Evolutionary conservation across 2,888 invertebrate genomes (phyloP), one percentile per base, ranked within the genome.

Genomic region (Ophion ventricosus): DNA sequence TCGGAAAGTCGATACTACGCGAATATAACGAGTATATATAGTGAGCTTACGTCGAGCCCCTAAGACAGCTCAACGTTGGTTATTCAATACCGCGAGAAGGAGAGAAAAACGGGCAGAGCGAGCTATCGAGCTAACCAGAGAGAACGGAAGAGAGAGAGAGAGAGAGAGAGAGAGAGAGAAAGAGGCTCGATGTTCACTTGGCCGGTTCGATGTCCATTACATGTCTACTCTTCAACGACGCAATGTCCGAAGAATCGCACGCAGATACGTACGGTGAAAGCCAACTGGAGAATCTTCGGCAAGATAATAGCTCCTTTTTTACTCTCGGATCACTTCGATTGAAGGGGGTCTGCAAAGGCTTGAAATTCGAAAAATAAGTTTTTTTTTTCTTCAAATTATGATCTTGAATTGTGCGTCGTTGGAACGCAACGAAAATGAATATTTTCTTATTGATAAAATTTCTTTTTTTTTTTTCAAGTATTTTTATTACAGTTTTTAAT

Each of bases 1-100:
- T 73, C 80, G 80, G 84, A 84, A 84, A 84, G 84, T 84, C 84
- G 80, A 84, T 84, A 84, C 84, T 63, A 66, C 84, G 77, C 25
- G 72, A 56, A 61, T 77, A 77, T 69, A 56, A 69, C 43, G 77
- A 43, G n/a, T 69, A 59, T 59, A 49, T 67, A 56, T 63, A 69
- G 35, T 49, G 69, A 83, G 83, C 77, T 77, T 84, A 66, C 76
- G 77, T 59, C 73, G 63, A 56, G 75, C 66, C 29, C 56, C 43
- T 64, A 23, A 20, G 67, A 56, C 64, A 67, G 79, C 73, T 73
- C 80, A 80, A 61, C 80, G 67, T 43, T 64, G 77, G 84, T 84
- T 84, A 84, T 84, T 84, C 76, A 84, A 84, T 84, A 84, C 84
- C 77, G 73, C 77, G 76, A 66, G 54, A 69, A 43, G 11, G 43